Conservation (phyloP, 1,140 invertebrate species). For the Drosophila asahinai region DNA sequence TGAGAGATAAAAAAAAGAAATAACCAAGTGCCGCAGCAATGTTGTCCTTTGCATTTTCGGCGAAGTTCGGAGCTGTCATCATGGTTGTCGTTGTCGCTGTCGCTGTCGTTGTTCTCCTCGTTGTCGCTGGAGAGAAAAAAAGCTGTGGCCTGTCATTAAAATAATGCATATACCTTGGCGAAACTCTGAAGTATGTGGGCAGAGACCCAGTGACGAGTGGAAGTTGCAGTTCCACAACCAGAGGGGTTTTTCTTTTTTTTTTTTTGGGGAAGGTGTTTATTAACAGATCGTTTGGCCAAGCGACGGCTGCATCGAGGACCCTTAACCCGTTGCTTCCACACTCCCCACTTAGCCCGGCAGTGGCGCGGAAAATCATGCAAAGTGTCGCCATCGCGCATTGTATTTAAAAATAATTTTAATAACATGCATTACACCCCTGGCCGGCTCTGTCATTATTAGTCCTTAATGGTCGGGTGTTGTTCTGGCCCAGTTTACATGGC, state of each 20-base stretch:
- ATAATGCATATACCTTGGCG: conserved; percentile 75
- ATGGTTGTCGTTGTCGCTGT: conserved; percentile 33
- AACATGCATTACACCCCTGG: conserved; percentile 62
- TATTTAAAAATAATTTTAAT: conserved; percentile 82
- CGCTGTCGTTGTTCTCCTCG: conserved; percentile 48
- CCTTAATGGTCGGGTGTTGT: conserved; percentile 63
- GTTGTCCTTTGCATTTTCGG: conserved; percentile 75
- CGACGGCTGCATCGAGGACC: conserved; percentile 64
- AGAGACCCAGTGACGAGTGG: conserved; percentile 34
- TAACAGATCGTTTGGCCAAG: conserved; percentile 83
- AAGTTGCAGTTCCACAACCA: conserved; percentile 10
- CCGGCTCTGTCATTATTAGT: conserved; percentile 58
- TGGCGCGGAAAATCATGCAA: conserved; percentile 78
- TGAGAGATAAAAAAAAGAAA: not conserved
- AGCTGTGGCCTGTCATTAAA: conserved; percentile 79
- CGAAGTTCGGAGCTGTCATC: conserved; percentile 52
- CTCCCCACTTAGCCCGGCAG: conserved; percentile 52
- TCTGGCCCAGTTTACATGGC: conserved; percentile 74
- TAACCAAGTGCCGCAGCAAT: conserved; percentile 58
- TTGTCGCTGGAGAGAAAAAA: conserved; percentile 55
- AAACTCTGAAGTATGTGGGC: conserved; percentile 76
- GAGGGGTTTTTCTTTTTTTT: conserved; percentile 8
- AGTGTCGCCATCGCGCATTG: conserved; percentile 70
- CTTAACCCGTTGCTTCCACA: conserved; percentile 38
- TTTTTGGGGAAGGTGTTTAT: conserved; percentile 75